Evolutionary conservation across 2,113 vertebrate genomes (phyloP), one percentile per base, ranked within the genome.

Genomic region (Tautogolabrus adspersus): DNA sequence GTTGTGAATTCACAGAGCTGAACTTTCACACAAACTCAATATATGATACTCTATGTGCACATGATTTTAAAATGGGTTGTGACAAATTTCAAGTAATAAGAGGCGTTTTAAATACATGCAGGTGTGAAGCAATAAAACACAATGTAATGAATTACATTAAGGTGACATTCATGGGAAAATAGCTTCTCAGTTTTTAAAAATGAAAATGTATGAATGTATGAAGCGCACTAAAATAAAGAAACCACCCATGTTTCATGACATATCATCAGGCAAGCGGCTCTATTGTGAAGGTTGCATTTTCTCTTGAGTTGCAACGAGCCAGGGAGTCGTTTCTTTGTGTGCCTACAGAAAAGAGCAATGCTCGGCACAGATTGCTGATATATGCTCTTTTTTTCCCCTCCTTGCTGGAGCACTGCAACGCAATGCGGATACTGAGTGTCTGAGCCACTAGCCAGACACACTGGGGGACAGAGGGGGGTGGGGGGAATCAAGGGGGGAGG

Each of bases 391-490:
- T 34, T 91, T 91, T 82, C 65, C 82, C 83, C 84, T 85, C 89
- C 88, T 90, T 52, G 26, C 81, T 77, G 79, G 90, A 93, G 90
- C 83, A 83, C 91, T 87, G 90, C 92, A 94, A 93, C 93, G 94
- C 94, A 95, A 94, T 95, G 94, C 93, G 93, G 94, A 95, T 93
- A 90, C 90, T 86, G 87, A 89, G 92, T 93, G 93, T 93, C 92
- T 92, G 89, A 93, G 92, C 89, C 91, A 92, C 90, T 87, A 88
- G 90, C 92, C 90, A 94, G 94, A 93, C 92, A 91, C 88, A 89
- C 85, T 80, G 87, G 89, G 91, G 91, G 89, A 87, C 79, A 78
- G 75, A 23, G 68, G 70, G 30, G 80, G 71, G 71, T 10, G 30
- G 60, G 61, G 59, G 47, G 47, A 22, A 18, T 0, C 52, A 3